Base-by-base conservation (phyloP, 2,113 vertebrate species). In the Megalops atlanticus region DNA sequence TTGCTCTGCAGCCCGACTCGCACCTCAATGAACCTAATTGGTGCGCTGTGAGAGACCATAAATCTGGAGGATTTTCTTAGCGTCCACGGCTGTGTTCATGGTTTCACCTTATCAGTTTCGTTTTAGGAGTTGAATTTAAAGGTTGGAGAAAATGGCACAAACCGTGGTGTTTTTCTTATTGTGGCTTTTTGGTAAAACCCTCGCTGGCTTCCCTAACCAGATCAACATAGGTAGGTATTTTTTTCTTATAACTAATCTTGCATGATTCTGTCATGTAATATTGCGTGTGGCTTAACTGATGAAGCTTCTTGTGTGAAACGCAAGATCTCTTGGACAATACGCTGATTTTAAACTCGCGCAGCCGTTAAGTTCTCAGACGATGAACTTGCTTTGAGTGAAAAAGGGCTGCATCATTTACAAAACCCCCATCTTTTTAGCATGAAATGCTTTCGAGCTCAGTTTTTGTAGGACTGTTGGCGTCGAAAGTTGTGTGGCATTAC, bases 211-310 rank as follows among this genome's bases (percentile, higher is more conserved):
- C 89, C 98, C 98, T 74, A 98, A 97, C 92, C 98, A 97, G 94
- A 98, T 98, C 86, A 98, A 97, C 87, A 98, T 99, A 90, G 97
- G 98, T 98, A 94, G 97, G 98, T 93, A 81, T 40, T 77, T 38
- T 18, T 52, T 49, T 43, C 82, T 80, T 81, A 54, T 43, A 36
- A 74, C 39, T 27, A 39, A 14, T 76, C n/a, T 68, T 27, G 27
- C 54, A 58, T 31, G 49, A 43, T 76, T 81, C 15, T 58, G 73
- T 45, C 6, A 24, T 27, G 38, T 77, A 58, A 47, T 45, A 49
- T 45, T 40, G 27, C 38, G 36, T 78, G 54, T 78, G 33, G 58
- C n/a, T 31, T 27, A 43, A 49, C 49, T 33, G n/a, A 49, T 49
- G 18, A 16, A 64, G 41, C 31, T n/a, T 31, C 21, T 75, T 80